These are phyloP conservation scores for Threskiornis aethiopicus DNA, from an alignment of 2,797 vertebrate species.

Conservation along the genomic window DNA sequence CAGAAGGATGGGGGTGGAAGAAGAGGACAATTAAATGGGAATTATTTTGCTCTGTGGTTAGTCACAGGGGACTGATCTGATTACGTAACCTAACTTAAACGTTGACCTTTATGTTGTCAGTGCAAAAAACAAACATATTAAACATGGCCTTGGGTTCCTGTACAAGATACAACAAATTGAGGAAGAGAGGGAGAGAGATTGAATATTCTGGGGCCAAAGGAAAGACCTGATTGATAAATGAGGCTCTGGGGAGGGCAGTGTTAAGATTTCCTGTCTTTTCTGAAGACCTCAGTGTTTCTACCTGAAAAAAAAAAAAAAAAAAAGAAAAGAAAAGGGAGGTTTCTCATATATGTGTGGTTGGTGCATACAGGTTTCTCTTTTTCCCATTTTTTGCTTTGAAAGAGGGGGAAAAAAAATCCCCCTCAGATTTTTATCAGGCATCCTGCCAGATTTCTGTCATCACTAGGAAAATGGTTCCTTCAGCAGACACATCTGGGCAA, in stretches of 20 bases:
- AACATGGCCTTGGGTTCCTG: conserved; percentile 56
- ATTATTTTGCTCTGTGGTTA: background rate
- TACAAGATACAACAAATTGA: conserved; percentile 41
- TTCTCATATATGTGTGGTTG: background rate
- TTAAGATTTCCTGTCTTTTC: background rate
- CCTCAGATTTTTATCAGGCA: background rate
- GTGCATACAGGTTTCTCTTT: background rate
- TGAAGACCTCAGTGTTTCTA: background rate
- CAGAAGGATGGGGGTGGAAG: background rate
- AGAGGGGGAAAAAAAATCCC: accelerated
- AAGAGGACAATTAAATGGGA: conserved; percentile 21
- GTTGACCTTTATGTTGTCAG: conserved; percentile 32
- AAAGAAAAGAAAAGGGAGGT: background rate
- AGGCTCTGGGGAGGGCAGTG: background rate
- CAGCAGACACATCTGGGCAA: conserved; percentile 56
- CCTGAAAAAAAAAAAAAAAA: background rate
- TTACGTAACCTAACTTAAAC: background rate
- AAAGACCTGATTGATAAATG: conserved; percentile 14
- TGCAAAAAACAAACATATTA: conserved; percentile 54
- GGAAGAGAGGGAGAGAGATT: background rate
- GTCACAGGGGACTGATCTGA: background rate
- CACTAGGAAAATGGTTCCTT: conserved; percentile 34
- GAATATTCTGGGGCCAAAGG: conserved; percentile 10
- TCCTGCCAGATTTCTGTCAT: conserved; percentile 55
- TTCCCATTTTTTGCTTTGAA: background rate